Base-by-base conservation (phyloP, 2,113 vertebrate genomes). In the Triplophysa rosa region DNA sequence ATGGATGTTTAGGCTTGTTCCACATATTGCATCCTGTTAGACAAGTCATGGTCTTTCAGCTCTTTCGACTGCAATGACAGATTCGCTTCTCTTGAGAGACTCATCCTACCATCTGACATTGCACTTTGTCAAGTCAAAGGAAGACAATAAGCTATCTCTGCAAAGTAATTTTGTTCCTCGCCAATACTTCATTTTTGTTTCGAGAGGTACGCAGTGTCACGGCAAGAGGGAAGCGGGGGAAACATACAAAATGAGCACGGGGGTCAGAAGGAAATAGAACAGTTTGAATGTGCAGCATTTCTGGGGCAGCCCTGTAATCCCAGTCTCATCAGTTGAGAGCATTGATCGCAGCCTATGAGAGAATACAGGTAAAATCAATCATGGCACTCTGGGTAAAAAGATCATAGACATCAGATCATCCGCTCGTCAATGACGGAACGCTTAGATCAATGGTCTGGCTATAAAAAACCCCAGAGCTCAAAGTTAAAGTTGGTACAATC, bases 351-450 rank as follows among this genome's bases (percentile, higher is more conserved):
- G 86, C 80, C 86, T 84, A 81, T 63, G 59, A 88, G 69, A 54
- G 81, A 87, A 83, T 84, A 75, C 70, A 42, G 79, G 82, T 82
- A 78, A 89, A 77, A 91, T 89, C 88, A 87, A 87, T 89, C 88
- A 89, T 68, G 49, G 47, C 37, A 40, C 80, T 74, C 84, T 79
- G 83, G 65, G 79, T 73, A 88, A 85, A 88, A 86, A 88, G 85
- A 89, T 80, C 84, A 84, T 23, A 84, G 80, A 86, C 59, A 37
- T 62, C 70, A 79, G 77, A 88, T 89, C 88, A 88, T 85, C 79
- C 80, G 77, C 82, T 89, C 85, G 85, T 90, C 88, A 87, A 84
- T 87, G 85, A 84, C 54, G 63, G 64, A 81, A 82, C 65, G 16
- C 65, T 77, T 56, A n/a, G n/a, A 78, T 88, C 72, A 70, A 82